A percentile compares a stretch with the other conserved stretches of the same genome.
These are phyloP conservation scores for Sinocyclocheilus grahami DNA, from an alignment of 2,113 vertebrate species.

Conservation along the genomic window DNA sequence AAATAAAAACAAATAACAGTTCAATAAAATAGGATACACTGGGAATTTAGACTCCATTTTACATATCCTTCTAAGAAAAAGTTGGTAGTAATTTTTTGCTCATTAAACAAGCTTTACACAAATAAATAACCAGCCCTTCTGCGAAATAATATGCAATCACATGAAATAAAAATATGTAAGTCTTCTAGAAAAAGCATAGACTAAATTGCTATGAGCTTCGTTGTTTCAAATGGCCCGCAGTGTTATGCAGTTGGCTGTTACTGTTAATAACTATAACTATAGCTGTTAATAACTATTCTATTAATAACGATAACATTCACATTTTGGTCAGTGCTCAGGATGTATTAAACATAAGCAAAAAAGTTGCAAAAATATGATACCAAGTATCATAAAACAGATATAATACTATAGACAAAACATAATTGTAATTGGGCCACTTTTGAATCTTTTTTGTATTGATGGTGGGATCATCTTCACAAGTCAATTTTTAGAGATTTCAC, in stretches of 20 bases:
- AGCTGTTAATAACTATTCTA: background rate
- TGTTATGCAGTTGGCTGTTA: background rate
- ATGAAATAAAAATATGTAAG: background rate
- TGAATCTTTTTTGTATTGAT: background rate
- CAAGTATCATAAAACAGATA: background rate
- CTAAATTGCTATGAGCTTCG: background rate
- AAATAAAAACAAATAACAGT: background rate
- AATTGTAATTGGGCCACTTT: background rate
- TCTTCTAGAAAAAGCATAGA: background rate
- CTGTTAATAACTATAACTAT: background rate
- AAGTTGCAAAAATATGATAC: background rate
- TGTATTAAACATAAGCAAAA: background rate
- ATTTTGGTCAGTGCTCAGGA: background rate
- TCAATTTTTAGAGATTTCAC: background rate
- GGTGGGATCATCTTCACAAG: background rate
- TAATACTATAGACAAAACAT: background rate
- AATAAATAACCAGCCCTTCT: background rate
- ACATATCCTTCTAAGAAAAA: too few relatives aligned
- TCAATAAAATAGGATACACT: background rate
- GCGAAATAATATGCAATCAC: background rate
- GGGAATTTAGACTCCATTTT: background rate
- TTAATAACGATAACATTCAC: background rate
- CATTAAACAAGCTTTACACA: background rate
- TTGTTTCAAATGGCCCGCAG: background rate
- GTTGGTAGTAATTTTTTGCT: background rate